phyloP scores from a whole-genome alignment of 2,113 vertebrate genomes.

The Salvelinus alpinus region DNA sequence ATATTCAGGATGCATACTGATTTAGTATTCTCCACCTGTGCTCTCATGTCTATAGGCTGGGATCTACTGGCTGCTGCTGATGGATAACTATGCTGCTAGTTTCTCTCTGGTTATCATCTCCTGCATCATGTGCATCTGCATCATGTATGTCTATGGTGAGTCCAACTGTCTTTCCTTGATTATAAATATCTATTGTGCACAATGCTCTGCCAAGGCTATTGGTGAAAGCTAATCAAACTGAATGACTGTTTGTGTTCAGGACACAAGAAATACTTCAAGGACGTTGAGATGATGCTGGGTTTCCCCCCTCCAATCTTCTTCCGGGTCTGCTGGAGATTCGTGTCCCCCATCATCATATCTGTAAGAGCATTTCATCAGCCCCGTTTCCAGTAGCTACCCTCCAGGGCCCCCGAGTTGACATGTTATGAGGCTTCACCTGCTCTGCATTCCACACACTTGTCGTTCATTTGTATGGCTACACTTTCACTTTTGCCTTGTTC shows the following conservation, averaged over 20 bases:
- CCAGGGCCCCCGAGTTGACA: background rate
- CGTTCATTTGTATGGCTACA: background rate
- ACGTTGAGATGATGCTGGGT: constrained; percentile 99
- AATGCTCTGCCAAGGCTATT: no score
- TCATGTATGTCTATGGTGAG: constrained; percentile 98
- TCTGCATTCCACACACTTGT: background rate
- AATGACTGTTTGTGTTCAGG: constrained; percentile 68
- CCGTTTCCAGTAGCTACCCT: background rate
- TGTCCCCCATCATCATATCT: constrained; percentile 93
- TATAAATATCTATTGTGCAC: no score
- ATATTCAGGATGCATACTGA: background rate
- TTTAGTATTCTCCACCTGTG: background rate
- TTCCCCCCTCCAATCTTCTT: constrained; percentile 97
- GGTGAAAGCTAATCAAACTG: no score
- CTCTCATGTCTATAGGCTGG: constrained; percentile 79
- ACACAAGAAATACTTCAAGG: constrained; percentile 92
- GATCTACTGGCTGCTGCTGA: constrained; percentile 95
- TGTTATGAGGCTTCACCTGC: background rate
- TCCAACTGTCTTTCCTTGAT: constrained; percentile 1
- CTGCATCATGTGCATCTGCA: constrained; percentile 95
- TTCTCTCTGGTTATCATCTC: constrained; percentile 97
- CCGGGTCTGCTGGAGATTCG: constrained; percentile 96
- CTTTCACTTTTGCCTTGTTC: background rate
- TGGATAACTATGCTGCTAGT: constrained; percentile 98
- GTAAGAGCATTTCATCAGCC: constrained; percentile 75